These are phyloP conservation scores for Torymus tubicola DNA, from an alignment of 2,888 invertebrate genomes.

Conservation along the genomic window DNA sequence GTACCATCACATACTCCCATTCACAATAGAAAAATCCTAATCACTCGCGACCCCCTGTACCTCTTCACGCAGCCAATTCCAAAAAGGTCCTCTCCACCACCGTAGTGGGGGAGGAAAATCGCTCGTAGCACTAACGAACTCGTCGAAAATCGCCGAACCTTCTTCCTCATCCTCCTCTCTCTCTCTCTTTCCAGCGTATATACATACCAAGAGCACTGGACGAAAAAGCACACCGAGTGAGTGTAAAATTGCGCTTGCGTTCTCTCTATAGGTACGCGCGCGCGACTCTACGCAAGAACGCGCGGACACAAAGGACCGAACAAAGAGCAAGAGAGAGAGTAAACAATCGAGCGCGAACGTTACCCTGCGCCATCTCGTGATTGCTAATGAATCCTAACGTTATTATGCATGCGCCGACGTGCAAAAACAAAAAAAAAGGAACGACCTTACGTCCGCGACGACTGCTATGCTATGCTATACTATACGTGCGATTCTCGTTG, in stretches of 20 bases:
- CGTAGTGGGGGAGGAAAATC: neutral
- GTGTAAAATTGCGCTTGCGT: constrained; percentile 41
- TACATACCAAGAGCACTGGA: neutral
- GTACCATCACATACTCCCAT: neutral
- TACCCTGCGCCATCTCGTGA: constrained; percentile 71
- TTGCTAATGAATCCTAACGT: constrained; percentile 77
- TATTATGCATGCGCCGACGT: constrained; percentile 74
- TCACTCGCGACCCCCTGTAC: too few relatives aligned
- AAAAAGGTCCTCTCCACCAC: too few relatives aligned
- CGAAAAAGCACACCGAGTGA: constrained; percentile 5
- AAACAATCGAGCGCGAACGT: constrained; percentile 70
- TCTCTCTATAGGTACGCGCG: too few relatives aligned
- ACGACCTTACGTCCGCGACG: constrained; percentile 64
- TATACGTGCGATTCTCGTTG: too few relatives aligned
- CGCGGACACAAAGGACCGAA: constrained; percentile 39
- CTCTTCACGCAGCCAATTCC: too few relatives aligned
- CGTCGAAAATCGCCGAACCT: constrained; percentile 42
- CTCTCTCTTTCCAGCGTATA: neutral
- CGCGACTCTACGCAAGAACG: constrained; percentile 22
- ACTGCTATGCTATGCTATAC: too few relatives aligned
- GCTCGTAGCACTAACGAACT: constrained; percentile 49
- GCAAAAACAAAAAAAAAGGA: constrained; percentile 65
- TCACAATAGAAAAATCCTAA: constrained; percentile 1
- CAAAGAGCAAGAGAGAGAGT: constrained; percentile 64
- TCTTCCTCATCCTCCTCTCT: constrained; percentile 19